These are phyloP conservation scores for Sander vitreus DNA, from an alignment of 2,113 vertebrate genomes.

Conservation along the genomic window DNA sequence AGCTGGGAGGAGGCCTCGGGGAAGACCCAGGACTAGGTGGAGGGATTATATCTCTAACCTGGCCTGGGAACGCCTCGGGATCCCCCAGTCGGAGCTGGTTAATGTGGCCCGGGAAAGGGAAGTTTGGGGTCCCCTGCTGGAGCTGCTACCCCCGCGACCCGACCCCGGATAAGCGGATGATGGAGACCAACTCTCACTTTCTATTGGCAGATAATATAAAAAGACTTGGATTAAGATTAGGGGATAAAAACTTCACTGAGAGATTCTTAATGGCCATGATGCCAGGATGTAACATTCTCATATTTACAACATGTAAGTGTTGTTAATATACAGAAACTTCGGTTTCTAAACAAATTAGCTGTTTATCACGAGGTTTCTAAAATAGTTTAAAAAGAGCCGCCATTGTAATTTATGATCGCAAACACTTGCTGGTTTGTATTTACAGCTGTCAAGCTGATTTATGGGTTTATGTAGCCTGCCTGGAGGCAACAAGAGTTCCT, in stretches of 20 bases:
- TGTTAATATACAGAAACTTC: not conserved
- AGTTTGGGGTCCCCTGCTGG: no score
- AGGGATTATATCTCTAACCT: no score
- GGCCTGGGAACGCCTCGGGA: no score
- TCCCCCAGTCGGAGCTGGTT: no score
- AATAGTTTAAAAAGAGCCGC: slow-evolving; percentile 6
- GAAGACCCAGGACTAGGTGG: no score
- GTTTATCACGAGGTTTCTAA: not conserved
- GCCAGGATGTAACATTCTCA: not conserved
- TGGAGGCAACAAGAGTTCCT: not conserved
- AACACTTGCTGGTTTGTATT: not conserved
- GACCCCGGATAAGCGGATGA: no score
- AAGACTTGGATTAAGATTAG: not conserved
- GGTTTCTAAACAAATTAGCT: slow-evolving; percentile 1
- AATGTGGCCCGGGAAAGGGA: no score
- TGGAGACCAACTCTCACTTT: not conserved
- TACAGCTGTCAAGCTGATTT: slow-evolving; percentile 9
- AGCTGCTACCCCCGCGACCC: no score
- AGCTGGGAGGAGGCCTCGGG: no score
- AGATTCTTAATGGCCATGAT: not conserved
- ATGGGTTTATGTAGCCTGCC: not conserved
- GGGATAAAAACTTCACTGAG: not conserved
- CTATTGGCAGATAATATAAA: not conserved
- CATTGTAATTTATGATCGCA: not conserved
- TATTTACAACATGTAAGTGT: not conserved